Evolutionary conservation across 1,140 invertebrate species (phyloP), one percentile per base, ranked within the genome.

Genomic region (Saccostrea echinata): DNA sequence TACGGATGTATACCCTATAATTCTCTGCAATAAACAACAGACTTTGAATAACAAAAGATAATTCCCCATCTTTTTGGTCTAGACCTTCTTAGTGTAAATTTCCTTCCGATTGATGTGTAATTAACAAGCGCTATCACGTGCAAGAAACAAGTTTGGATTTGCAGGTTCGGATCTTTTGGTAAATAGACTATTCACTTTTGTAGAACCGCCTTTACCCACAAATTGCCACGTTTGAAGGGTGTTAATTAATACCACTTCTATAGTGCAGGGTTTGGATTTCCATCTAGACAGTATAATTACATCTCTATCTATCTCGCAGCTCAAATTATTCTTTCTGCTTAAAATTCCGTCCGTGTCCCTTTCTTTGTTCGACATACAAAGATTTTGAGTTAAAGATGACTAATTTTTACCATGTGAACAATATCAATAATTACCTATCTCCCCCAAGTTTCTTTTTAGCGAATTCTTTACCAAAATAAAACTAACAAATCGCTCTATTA

Each of bases 291-390:
- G 27, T 27, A 76, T 76, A 76, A 76, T 76, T 76, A 76, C 68
- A 76, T 76, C 68, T 76, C 68, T 76, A 76, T 76, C 68, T 76
- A 76, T 76, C 68, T 76, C 68, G 27, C 68, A 76, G 68, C 68
- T 76, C 68, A 76, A 76, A 76, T 76, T 76, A 76, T 76, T 76
- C 68, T 76, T 76, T 76, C 68, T 76, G 68, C 68, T 76, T 76
- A 76, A 76, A 76, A 76, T 76, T 76, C 68, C 68, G 30, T 18
- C 68, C 24, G 24, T 76, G 68, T 76, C 68, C 27, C 68, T 76
- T 24, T 30, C 68, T 76, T 76, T 76, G 68, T 76, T 76, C 68
- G 27, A 16, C 16, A 27, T 76, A 76, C 68, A 76, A 76, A 76
- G 68, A 18, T 76, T 76, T 76, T 27, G 27, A 76, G 68, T 76